Percentiles rank a stretch among this genome's conserved stretches.
These are phyloP conservation scores for Geotrypetes seraphini DNA, from an alignment of 2,797 vertebrate genomes.

Conservation along the genomic window DNA sequence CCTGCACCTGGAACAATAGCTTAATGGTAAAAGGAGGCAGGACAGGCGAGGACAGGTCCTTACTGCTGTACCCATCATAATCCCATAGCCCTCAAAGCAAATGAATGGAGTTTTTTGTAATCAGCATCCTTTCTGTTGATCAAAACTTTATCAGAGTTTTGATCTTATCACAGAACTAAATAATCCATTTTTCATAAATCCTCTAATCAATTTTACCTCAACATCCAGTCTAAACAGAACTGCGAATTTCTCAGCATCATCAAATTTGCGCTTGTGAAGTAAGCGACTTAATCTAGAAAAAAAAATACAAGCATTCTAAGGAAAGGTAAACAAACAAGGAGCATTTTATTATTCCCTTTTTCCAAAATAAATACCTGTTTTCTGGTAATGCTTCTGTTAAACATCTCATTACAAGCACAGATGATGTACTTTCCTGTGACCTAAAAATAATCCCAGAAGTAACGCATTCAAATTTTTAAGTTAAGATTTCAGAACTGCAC, in stretches of 20 bases:
- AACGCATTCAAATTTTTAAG: too few relatives aligned
- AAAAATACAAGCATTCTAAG: background rate
- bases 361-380: slow-evolving; percentile 72
- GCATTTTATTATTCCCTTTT: background rate
- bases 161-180: too few relatives aligned
- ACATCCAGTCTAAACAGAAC: slow-evolving; percentile 84
- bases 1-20: too few relatives aligned
- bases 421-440: slow-evolving; percentile 39
- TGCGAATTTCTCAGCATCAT: slow-evolving; percentile 91
- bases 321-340: background rate
- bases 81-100: too few relatives aligned
- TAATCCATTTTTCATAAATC: too few relatives aligned
- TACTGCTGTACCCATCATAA: too few relatives aligned
- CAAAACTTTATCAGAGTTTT: too few relatives aligned
- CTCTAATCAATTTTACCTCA: slow-evolving; percentile 66
- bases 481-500: too few relatives aligned
- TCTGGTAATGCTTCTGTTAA: slow-evolving; percentile 96
- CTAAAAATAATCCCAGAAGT: slow-evolving; percentile 21
- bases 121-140: too few relatives aligned
- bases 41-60: too few relatives aligned
- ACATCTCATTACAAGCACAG: slow-evolving; percentile 71
- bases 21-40: too few relatives aligned
- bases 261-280: slow-evolving; percentile 88
- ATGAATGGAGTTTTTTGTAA: too few relatives aligned
- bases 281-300: slow-evolving; percentile 75